Evolutionary conservation across 1,140 invertebrate species (phyloP).

Genomic region (Popillia japonica): DNA sequence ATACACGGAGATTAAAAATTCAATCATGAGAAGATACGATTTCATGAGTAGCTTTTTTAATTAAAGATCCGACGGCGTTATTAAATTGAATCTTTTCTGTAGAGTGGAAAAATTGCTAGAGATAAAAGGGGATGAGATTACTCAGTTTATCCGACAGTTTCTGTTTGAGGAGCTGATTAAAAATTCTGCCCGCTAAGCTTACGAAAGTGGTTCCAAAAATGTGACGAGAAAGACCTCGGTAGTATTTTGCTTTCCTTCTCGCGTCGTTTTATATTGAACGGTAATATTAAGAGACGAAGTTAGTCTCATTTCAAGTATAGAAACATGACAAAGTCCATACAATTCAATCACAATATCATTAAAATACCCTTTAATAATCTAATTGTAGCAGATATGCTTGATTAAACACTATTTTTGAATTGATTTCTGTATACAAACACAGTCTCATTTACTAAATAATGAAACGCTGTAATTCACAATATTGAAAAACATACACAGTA

Average conservation of each 20-base stretch:
- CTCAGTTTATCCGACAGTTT: background rate
- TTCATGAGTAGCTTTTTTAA: background rate
- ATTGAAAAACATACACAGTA: no score
- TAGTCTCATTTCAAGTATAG: no score
- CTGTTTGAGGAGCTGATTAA: slow-evolving; percentile 31
- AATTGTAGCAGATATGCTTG: no score
- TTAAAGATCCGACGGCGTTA: background rate
- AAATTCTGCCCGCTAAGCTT: slow-evolving; percentile 21
- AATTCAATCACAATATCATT: no score
- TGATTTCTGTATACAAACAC: no score
- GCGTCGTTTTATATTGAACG: background rate
- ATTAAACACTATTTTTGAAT: no score
- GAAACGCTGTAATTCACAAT: no score
- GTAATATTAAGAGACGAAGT: background rate
- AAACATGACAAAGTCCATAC: no score
- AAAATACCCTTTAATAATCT: no score
- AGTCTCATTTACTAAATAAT: no score
- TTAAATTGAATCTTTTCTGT: slow-evolving; percentile 21
- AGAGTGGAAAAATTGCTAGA: background rate
- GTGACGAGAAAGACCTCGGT: background rate
- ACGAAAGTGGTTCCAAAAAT: background rate
- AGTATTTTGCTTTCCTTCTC: background rate
- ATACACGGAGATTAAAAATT: background rate
- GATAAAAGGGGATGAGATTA: slow-evolving; percentile 8
- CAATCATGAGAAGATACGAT: background rate